Conservation (phyloP, 1,140 invertebrate species). For the Stenopsyche tienmushanensis region DNA sequence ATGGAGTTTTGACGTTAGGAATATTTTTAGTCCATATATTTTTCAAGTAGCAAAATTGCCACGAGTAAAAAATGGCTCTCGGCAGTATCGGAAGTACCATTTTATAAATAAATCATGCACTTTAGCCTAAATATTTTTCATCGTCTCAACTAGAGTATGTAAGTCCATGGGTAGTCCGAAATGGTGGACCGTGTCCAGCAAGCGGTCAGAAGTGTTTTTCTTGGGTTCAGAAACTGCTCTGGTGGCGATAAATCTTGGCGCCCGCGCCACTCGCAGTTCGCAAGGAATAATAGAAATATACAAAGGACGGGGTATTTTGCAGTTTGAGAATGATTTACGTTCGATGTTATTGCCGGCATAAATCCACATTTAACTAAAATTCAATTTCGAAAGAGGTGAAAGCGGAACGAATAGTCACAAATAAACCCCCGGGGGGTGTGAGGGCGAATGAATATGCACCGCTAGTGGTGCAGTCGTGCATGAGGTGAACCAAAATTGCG, state of each 20-base stretch:
- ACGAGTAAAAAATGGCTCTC: too few species aligned
- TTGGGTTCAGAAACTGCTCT: conserved; percentile 15
- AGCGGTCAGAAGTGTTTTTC: conserved; percentile 24
- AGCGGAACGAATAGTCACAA: not conserved
- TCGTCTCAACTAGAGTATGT: too few species aligned
- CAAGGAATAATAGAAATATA: conserved; percentile 28
- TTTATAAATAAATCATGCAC: too few species aligned
- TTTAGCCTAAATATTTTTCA: too few species aligned
- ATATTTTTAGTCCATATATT: too few species aligned
- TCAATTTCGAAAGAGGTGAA: conserved; percentile 28
- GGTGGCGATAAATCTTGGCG: conserved; percentile 11
- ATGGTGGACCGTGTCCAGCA: not conserved
- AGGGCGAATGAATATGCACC: not conserved
- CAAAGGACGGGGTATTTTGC: conserved; percentile 16
- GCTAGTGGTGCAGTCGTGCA: too few species aligned
- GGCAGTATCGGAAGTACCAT: too few species aligned
- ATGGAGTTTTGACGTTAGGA: too few species aligned
- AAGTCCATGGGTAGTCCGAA: too few species aligned
- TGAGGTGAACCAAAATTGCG: too few species aligned
- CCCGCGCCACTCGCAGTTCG: not conserved
- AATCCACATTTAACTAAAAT: conserved; percentile 39
- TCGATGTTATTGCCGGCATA: conserved; percentile 33
- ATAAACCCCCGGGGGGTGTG: conserved; percentile 4
- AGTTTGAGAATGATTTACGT: conserved; percentile 35
- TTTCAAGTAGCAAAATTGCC: too few species aligned